Conservation (phyloP, 1,140 invertebrate genomes). For the Gryllus bimaculatus region DNA sequence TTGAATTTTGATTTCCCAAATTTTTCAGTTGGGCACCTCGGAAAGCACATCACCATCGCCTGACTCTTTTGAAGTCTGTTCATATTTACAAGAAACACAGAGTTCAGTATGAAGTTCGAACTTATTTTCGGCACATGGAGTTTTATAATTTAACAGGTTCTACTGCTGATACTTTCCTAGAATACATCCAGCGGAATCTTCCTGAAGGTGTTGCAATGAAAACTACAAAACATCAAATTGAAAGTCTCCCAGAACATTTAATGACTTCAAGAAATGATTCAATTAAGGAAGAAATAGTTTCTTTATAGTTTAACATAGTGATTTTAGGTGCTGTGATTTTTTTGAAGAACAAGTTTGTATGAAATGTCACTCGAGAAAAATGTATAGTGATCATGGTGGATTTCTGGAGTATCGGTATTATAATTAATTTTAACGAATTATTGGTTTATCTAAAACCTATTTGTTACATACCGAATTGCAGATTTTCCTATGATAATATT, state of each 20-base stretch:
- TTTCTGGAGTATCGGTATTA: no score
- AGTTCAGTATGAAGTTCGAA: constrained; percentile 93
- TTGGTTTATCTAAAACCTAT: no score
- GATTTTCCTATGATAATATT: no score
- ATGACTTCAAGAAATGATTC: not conserved
- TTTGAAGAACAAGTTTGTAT: no score
- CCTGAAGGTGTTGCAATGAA: constrained; percentile 95
- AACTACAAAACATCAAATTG: constrained; percentile 64
- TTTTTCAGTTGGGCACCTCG: constrained; percentile 52
- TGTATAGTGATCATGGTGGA: no score
- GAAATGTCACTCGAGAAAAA: no score
- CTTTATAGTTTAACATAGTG: no score
- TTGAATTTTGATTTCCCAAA: not conserved
- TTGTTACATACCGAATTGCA: no score
- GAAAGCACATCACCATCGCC: constrained; percentile 63
- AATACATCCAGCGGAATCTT: constrained; percentile 93
- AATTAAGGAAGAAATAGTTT: no score
- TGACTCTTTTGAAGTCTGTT: constrained; percentile 76
- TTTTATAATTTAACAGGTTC: constrained; percentile 83
- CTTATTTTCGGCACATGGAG: constrained; percentile 79
- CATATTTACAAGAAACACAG: constrained; percentile 89
- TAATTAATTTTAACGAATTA: no score
- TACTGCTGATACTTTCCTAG: constrained; percentile 89
- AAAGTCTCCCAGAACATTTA: constrained; percentile 21
- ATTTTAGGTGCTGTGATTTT: no score